Percentiles rank a stretch among this genome's conserved stretches.
phyloP scores from a whole-genome alignment of 2,888 invertebrate species.

The Dryobotodes eremita region DNA sequence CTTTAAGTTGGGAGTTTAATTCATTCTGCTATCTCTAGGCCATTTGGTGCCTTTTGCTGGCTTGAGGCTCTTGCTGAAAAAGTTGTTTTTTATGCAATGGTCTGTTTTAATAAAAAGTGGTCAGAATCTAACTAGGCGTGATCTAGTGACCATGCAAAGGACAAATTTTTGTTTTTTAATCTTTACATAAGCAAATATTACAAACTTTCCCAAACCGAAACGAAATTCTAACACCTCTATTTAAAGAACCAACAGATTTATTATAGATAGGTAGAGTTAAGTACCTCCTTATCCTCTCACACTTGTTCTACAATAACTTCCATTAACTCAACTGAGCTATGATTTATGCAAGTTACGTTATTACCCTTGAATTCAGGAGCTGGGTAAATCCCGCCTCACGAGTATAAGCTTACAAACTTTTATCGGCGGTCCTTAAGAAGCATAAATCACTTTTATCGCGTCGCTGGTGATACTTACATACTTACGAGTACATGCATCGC shows the following conservation, averaged over 20 bases:
- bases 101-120: not conserved
- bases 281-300: slow-evolving; percentile 21
- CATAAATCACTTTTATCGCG: slow-evolving; percentile 77
- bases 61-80: not conserved
- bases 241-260: not conserved
- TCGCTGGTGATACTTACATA: slow-evolving; percentile 57
- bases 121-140: not conserved
- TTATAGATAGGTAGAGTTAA: not conserved
- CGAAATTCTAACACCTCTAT: not conserved
- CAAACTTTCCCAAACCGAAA: not conserved
- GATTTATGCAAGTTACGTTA: slow-evolving; percentile 63
- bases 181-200: not conserved
- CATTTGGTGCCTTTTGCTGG: not conserved
- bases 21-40: not conserved
- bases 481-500: slow-evolving; percentile 51
- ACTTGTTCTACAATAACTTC: slow-evolving; percentile 47
- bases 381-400: slow-evolving; percentile 54
- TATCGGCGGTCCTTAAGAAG: slow-evolving; percentile 58
- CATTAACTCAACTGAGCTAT: slow-evolving; percentile 52
- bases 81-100: not conserved
- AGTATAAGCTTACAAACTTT: slow-evolving; percentile 63
- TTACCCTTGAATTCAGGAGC: slow-evolving; percentile 70
- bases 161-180: not conserved
- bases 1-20: too few relatives aligned
- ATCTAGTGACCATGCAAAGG: not conserved